phyloP scores from a whole-genome alignment of 2,888 invertebrate species.

The Biston betularia region DNA sequence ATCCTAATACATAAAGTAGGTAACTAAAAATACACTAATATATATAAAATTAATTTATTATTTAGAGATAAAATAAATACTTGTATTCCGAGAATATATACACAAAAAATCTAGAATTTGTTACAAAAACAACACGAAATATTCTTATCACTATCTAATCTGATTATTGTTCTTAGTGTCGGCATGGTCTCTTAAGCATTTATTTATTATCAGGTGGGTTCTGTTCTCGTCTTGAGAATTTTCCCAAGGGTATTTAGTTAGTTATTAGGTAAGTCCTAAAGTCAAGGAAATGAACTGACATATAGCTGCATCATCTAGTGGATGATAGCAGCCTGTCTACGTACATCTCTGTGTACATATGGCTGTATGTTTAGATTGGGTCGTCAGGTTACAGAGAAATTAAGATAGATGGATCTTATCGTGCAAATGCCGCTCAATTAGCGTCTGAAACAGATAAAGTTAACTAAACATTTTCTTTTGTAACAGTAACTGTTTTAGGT shows the following conservation, averaged over 20 bases:
- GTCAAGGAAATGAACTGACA: no score
- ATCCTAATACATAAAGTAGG: no score
- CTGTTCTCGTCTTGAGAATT: background rate
- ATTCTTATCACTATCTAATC: conserved; percentile 5
- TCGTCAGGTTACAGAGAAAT: conserved; percentile 6
- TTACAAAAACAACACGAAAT: background rate
- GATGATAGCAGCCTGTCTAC: no score
- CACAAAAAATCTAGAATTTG: background rate
- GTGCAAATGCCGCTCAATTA: conserved; percentile 11
- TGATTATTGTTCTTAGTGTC: background rate
- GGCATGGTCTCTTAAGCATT: background rate
- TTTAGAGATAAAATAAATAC: no score
- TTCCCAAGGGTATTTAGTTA: background rate
- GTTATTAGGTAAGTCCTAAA: no score
- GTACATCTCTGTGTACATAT: no score
- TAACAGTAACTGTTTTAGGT: no score
- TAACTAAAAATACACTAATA: no score
- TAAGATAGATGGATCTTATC: conserved; percentile 8
- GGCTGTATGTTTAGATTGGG: background rate
- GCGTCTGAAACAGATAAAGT: background rate
- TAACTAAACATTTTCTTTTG: background rate
- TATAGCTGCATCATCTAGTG: no score
- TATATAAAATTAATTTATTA: no score
- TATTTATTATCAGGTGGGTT: no score
- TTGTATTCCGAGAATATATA: background rate